phyloP scores from a whole-genome alignment of 2,888 invertebrate genomes.

The Eupithecia insigniata region DNA sequence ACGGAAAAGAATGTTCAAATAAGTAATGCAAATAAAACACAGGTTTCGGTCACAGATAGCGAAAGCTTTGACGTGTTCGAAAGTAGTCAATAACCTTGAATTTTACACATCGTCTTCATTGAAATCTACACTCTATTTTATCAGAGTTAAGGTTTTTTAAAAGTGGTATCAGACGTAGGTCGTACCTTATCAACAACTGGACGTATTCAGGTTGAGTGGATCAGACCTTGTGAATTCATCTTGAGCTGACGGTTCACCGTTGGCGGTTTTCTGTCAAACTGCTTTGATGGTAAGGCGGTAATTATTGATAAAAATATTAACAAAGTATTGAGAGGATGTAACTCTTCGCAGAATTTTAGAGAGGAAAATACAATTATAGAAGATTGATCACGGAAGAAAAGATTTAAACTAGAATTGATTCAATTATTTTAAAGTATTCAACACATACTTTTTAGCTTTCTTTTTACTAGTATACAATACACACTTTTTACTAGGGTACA shows the following conservation, averaged over 20 bases:
- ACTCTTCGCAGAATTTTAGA: background rate
- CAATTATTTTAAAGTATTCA: too few relatives aligned
- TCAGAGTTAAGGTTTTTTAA: conserved; percentile 30
- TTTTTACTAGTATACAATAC: background rate
- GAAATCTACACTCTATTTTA: conserved; percentile 52
- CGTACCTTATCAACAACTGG: conserved; percentile 67
- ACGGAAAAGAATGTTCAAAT: conserved; percentile 70
- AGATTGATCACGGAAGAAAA: background rate
- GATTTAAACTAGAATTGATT: background rate
- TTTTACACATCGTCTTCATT: conserved; percentile 40
- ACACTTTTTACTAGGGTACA: too few relatives aligned
- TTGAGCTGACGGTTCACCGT: conserved; percentile 6
- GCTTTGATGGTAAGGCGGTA: conserved; percentile 1
- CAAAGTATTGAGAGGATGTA: background rate
- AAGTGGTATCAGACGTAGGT: conserved; percentile 53
- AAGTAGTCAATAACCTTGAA: conserved; percentile 65
- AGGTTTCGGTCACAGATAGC: conserved; percentile 78
- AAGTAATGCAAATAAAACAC: conserved; percentile 74
- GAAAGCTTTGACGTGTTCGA: conserved; percentile 83
- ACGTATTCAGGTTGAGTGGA: conserved; percentile 75
- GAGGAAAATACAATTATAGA: background rate
- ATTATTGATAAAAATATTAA: background rate
- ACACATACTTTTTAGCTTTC: background rate
- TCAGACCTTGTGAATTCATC: conserved; percentile 47
- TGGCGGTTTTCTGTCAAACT: conserved; percentile 1